These are phyloP conservation scores for Reticulitermes speratus DNA, from an alignment of 1,140 invertebrate species.

Conservation along the genomic window DNA sequence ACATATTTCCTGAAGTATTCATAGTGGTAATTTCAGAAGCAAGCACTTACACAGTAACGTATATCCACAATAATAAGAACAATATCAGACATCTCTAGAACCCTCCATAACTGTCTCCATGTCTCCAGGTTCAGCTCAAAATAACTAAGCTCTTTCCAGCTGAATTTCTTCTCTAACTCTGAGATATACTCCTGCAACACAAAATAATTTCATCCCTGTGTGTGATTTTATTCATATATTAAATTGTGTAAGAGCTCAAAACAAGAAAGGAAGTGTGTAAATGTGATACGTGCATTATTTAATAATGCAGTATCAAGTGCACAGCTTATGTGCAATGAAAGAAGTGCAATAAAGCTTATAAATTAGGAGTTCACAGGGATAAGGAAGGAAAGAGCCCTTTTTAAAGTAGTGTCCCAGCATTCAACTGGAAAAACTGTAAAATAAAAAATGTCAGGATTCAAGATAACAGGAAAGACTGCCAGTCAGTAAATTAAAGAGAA, in stretches of 20 bases:
- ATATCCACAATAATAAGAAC: constrained; percentile 83
- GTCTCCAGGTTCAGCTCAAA: constrained; percentile 92
- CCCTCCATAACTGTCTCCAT: constrained; percentile 90
- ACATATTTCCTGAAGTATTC: no score
- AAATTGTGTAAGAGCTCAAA: not conserved
- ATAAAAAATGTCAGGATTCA: no score
- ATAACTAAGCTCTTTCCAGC: constrained; percentile 59
- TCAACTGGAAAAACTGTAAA: no score
- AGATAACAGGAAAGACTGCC: no score
- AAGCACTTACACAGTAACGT: constrained; percentile 68
- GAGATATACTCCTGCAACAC: constrained; percentile 58
- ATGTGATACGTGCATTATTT: not conserved
- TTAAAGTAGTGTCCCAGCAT: not conserved
- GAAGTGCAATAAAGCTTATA: not conserved
- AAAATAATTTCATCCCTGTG: constrained; percentile 34
- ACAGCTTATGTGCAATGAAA: not conserved
- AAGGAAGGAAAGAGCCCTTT: not conserved
- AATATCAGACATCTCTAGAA: constrained; percentile 87
- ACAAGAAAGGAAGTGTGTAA: not conserved
- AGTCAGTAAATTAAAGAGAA: no score
- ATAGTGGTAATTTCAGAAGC: not conserved
- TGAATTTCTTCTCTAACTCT: constrained; percentile 52
- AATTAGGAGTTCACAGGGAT: not conserved
- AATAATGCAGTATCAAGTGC: not conserved
- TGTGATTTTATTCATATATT: constrained; percentile 22